Base-by-base conservation (phyloP, 2,888 invertebrate genomes). In the Ophion slaviceki region DNA sequence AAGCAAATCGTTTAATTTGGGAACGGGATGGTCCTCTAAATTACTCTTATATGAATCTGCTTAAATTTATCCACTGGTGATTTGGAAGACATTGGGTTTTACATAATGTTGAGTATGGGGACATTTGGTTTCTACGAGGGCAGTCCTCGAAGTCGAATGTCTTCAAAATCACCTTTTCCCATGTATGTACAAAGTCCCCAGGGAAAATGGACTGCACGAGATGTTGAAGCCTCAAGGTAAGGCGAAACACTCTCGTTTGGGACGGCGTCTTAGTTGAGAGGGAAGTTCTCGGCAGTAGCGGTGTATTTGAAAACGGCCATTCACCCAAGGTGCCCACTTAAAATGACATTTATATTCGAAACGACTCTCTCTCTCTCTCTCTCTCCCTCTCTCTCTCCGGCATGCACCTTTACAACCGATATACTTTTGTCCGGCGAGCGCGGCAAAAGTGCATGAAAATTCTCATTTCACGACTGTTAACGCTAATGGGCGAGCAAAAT, bases 311-410 rank as follows among this genome's bases (percentile, higher is more conserved):
- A 62, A 74, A 68, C 57, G 78, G 57, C 32, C 64, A 67, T 74
- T 62, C 80, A 72, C 67, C 80, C 67, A 47, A 57, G 47, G 62
- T n/a, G 62, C 71, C 40, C 40, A 76, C 76, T 82, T 72, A 80
- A 80, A 80, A 61, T 72, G 85, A 77, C 85, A 82, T 79, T 85
- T 80, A 80, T 82, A 76, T 80, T 85, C 62, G 66, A 61, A 85
- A 82, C 82, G 82, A 82, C 67, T 8, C 40, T 40, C 6, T 3
- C 40, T 40, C 40, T 32, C 53, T 24, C 66, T 11, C 14, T 57
- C 10, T 4, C 32, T 32, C 24, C 24, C 32, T 32, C 32, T 32
- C 32, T 4, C 40, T 40, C 6, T 8, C 40, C 0, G 1, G 17
- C 36, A 40, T 10, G 20, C 67, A 68, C 61, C 66, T 72, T 66